Evolutionary conservation across 2,797 vertebrate species (phyloP), one percentile per base, ranked within the genome.

Genomic region (Ctenosaura bakeri): DNA sequence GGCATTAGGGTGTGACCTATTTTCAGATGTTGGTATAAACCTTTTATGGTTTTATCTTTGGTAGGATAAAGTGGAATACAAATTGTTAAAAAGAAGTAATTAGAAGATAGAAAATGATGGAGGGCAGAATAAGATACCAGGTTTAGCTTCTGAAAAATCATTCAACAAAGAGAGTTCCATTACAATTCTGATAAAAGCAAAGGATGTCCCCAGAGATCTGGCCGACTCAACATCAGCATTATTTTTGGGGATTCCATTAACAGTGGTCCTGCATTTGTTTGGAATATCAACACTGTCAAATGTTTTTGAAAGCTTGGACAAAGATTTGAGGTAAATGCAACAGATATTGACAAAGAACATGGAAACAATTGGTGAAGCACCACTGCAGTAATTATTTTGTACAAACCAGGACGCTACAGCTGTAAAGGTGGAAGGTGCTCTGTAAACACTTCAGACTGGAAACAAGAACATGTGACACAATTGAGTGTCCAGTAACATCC

Each of bases 381-480:
- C 84, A 97, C 96, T 1, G 96, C 97, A 9, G 52, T 98, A 96
- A 85, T 96, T 79, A 0, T 98, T 98, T 93, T 80, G 93, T 4
- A 80, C 98, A n/a, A 96, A 98, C 90, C 93, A 97, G 13, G 93
- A 93, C 32, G 97, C 97, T 0, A 98, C 98, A 8, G 97, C 98
- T 93, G 97, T 98, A 80, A 97, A 92, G 38, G 94, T 98, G 2
- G 97, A 97, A 52, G 97, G 97, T 0, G 94, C 91, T 0, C 94
- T 98, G 96, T 82, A 97, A 93, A 88, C 94, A 95, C 38, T 98
- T 97, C 73, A 97, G 98, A 50, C 13, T 78, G 42, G 38, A 78
- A 50, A 93, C 97, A 98, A 97, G 98, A 71, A 98, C 97, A 35
- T 96, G 90, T 92, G 98, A 98, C 90, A 98, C 97, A 92, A 98